Base-by-base conservation (phyloP, 1,140 invertebrate genomes). In the Spodoptera litura region DNA sequence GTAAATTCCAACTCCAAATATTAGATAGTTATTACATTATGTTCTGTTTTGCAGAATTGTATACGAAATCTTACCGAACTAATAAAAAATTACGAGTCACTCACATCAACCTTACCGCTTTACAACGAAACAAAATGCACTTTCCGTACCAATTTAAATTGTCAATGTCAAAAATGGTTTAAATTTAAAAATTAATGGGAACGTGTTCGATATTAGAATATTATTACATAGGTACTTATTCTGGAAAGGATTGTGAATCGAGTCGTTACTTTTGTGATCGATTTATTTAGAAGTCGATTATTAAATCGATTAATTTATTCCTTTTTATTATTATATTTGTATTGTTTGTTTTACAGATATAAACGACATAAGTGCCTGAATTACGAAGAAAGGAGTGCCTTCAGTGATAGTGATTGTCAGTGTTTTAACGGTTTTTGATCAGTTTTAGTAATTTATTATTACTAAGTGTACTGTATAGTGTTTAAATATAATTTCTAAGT, bases 351-450 rank as follows among this genome's bases (percentile, higher is more conserved):
- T 85, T 79, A 1, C 73, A 75, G 73, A 75, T 61, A 27, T 35
- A 81, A 81, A 74, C 84, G 81, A 87, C 38, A 85, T n/a, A 85
- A 91, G 89, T 91, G 89, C 89, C 88, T 92, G 78, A 84, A 55
- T 64, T 20, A 75, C 77, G 81, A 81, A 83, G 81, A 83, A 84
- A 89, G 89, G 87, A 81, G 91, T 92, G 91, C 90, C 89, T 92
- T 91, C 68, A 85, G 89, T 92, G 90, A 85, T 53, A 83, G 86
- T 87, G 86, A 44, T 51, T 56, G 72, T 56, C 44, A 84, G 85
- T 87, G 85, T 66, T 78, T 75, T 53, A 64, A 52, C 59, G 44
- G 79, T 77, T 82, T 82, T 85, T 85, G 58, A 78, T 80, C 78
- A 72, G 71, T 82, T 82, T 71, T 61, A 61, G 56, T 59, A 74